Evolutionary conservation across 2,888 invertebrate genomes (phyloP).

Genomic region (Platycnemis pennipes): DNA sequence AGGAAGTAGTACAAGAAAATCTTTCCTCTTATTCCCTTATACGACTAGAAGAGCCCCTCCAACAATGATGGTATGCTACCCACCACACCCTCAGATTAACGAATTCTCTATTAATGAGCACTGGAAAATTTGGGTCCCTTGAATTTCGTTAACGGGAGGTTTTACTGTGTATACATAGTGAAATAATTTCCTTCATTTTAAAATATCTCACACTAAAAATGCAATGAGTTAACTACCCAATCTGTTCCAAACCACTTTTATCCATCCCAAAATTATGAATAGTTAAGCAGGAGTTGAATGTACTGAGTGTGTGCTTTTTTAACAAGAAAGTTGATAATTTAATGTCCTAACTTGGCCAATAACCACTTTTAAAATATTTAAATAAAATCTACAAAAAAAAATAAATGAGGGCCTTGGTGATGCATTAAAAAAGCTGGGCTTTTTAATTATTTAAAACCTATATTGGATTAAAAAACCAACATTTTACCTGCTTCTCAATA

Average conservation of each 20-base stretch:
- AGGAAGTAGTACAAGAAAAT: no score
- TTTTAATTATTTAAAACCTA: constrained; percentile 17
- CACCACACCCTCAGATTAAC: no score
- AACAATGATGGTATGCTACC: no score
- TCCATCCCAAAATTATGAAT: background rate
- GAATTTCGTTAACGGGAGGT: no score
- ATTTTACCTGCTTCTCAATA: constrained; percentile 91
- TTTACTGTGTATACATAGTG: no score
- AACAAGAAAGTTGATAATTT: background rate
- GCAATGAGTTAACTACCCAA: background rate
- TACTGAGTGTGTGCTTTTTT: background rate
- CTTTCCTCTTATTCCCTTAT: no score
- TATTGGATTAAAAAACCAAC: constrained; percentile 66
- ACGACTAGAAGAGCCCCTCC: no score
- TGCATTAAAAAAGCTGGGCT: constrained; percentile 40
- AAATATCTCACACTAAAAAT: no score
- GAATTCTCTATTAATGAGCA: no score
- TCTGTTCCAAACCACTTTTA: background rate
- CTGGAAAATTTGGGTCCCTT: no score
- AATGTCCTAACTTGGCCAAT: constrained; percentile 60
- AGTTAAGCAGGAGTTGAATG: constrained; percentile 24
- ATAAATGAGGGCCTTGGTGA: constrained; percentile 42
- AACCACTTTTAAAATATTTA: constrained; percentile 44
- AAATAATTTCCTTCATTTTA: no score
- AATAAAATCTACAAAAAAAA: constrained; percentile 31